Base-by-base conservation (phyloP, 2,888 invertebrate species). In the Troides aeacus region DNA sequence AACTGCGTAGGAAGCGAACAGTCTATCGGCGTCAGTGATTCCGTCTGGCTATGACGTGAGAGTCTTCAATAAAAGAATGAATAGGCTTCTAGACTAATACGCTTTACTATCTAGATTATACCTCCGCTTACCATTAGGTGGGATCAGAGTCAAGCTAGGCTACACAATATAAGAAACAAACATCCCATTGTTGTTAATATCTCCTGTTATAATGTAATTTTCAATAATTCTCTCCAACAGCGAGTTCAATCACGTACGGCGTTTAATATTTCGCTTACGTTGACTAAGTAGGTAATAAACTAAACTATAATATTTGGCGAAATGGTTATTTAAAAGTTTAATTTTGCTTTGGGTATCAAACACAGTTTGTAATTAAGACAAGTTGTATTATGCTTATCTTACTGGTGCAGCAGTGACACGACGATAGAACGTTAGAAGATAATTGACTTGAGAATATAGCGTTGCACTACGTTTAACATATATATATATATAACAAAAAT, bases 301-400 rank as follows among this genome's bases (percentile, higher is more conserved):
- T 53, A 18, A 18, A 53, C n/a, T n/a, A 53, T n/a, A 3, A 53
- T 18, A 18, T 6, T 6, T 53, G 12, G 4, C 5, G 0, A 18
- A 46, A 46, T 53, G 0, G 18, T 53, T 53, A 8, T 53, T 53
- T n/a, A n/a, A 46, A 15, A 53, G n/a, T 53, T 53, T 53, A 18
- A 53, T 53, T 53, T n/a, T 53, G 18, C n/a, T 53, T n/a, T n/a
- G n/a, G 53, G 53, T n/a, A 53, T n/a, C 53, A n/a, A 53, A 53
- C n/a, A 53, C 53, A 53, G 53, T 15, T 58, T 24, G 15, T 58
- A 23, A 58, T 58, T 58, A 58, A 58, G n/a, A 58, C 23, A 58
- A 24, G 18, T 53, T 53, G 57, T 23, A 58, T 23, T 58, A 58
- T 58, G 57, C 57, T 58, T 58, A 58, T 58, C 57, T 58, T 10